A percentile compares a stretch with the other conserved stretches of the same genome.
Evolutionary conservation across 2,797 vertebrate genomes (phyloP).

Genomic region (Syndactyla subalaris): DNA sequence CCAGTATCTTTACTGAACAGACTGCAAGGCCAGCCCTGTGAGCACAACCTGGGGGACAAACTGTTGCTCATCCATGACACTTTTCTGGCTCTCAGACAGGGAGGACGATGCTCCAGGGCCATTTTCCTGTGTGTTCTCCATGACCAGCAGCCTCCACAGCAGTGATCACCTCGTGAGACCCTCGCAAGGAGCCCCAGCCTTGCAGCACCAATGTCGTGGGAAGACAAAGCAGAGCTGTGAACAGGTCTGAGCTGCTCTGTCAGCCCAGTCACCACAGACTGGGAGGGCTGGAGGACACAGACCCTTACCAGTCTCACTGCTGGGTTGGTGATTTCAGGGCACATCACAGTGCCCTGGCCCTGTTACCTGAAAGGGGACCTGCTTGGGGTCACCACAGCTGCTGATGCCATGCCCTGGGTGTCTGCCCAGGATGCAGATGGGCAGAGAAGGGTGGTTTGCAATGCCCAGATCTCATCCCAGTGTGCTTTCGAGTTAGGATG

Average conservation of each 20-base stretch:
- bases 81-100: background rate
- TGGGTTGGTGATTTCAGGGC: background rate
- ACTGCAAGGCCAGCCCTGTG: background rate
- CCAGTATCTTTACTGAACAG: background rate
- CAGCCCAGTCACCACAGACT: background rate
- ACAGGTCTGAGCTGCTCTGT: background rate
- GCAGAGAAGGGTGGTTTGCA: background rate
- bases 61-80: background rate
- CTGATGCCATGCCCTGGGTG: background rate
- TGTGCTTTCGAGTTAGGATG: rapidly evolving
- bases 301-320: background rate
- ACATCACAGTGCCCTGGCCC: background rate
- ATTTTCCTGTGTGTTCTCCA: background rate
- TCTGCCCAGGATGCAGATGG: background rate
- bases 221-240: background rate
- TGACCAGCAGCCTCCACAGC: background rate
- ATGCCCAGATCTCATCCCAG: background rate
- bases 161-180: rapidly evolving
- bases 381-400: background rate
- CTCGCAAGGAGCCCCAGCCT: background rate
- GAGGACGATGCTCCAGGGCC: background rate
- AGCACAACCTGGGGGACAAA: background rate
- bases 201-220: background rate
- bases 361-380: background rate
- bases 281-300: background rate